These are phyloP conservation scores for Myotis pilosus DNA, from an alignment of 2,797 vertebrate species.

Conservation along the genomic window DNA sequence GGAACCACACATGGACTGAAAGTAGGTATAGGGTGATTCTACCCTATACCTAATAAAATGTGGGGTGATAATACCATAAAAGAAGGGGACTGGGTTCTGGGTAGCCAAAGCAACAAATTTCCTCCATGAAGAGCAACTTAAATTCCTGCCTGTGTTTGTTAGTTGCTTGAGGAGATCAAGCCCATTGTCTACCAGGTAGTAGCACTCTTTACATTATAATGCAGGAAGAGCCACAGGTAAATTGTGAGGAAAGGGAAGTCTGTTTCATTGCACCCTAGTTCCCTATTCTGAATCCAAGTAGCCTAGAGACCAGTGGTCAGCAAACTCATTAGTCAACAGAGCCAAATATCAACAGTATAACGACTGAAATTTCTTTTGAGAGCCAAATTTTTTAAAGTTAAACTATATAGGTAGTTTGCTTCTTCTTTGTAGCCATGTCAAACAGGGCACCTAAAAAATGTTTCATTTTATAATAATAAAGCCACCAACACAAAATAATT, in stretches of 20 bases:
- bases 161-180: background rate
- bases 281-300: background rate
- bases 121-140: background rate
- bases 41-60: slow-evolving; percentile 8
- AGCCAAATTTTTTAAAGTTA: too few species aligned
- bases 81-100: background rate
- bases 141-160: background rate
- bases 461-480: too few species aligned
- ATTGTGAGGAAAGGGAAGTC: background rate
- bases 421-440: too few species aligned
- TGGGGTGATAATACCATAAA: background rate
- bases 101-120: background rate
- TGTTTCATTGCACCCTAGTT: background rate
- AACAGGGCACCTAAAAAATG: too few species aligned
- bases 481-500: too few species aligned
- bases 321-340: too few species aligned
- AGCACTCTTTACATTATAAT: background rate
- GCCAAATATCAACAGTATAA: too few species aligned
- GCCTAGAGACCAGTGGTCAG: background rate
- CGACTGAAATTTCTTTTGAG: too few species aligned
- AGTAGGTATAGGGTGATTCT: background rate
- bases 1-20: background rate
- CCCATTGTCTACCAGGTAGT: background rate
- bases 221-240: background rate
- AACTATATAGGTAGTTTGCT: too few species aligned